phyloP scores from a whole-genome alignment of 1,140 invertebrate species.

The Copidosoma floridanum region DNA sequence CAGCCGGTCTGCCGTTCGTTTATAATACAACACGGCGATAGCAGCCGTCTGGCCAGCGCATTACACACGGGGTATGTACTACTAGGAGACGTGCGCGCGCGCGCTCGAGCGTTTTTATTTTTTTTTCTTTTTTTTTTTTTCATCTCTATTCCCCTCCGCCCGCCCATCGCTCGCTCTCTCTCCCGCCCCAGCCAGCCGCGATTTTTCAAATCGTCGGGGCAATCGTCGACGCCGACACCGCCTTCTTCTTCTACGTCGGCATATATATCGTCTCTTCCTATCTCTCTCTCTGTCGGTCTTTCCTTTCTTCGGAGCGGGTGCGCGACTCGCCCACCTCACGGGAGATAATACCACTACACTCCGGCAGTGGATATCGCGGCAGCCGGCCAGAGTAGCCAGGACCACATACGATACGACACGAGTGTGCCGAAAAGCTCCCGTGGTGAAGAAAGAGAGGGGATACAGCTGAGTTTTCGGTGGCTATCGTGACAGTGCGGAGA shows the following conservation, averaged over 20 bases:
- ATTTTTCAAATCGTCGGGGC: slow-evolving; percentile 38
- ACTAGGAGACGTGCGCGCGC: no score
- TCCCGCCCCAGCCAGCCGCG: slow-evolving; percentile 32
- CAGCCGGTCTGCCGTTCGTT: slow-evolving; percentile 52
- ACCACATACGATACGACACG: no score
- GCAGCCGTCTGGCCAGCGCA: slow-evolving; percentile 25
- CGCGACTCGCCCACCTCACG: neutral
- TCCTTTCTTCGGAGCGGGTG: slow-evolving; percentile 13
- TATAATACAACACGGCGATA: neutral
- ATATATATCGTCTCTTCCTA: neutral
- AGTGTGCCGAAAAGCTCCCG: no score
- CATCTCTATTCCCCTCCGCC: slow-evolving; percentile 7
- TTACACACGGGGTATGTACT: no score
- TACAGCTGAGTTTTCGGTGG: no score
- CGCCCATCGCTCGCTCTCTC: slow-evolving; percentile 25
- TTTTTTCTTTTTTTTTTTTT: no score
- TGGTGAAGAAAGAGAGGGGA: no score
- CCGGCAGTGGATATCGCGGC: slow-evolving; percentile 14
- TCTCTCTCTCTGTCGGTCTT: neutral
- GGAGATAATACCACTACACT: slow-evolving; percentile 21
- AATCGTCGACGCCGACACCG: slow-evolving; percentile 22
- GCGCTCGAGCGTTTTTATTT: no score
- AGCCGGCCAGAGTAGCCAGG: slow-evolving; percentile 4
- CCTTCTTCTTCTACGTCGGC: neutral
- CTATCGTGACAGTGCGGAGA: no score